These are phyloP conservation scores for Eptesicus fuscus DNA, from an alignment of 2,113 vertebrate species.

Conservation along the genomic window DNA sequence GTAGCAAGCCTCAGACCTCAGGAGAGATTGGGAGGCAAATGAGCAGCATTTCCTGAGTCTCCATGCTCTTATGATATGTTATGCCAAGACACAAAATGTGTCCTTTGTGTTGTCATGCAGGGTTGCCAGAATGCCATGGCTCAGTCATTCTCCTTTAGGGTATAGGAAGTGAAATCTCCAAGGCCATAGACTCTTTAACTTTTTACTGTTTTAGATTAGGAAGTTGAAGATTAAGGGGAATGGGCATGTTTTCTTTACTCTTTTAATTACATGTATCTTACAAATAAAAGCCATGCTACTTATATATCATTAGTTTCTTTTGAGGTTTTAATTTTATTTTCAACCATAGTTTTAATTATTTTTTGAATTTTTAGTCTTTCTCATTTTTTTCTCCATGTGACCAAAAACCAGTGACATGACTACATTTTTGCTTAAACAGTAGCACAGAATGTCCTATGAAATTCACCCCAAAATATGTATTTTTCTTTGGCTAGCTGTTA, in stretches of 20 bases:
- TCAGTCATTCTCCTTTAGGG: not conserved
- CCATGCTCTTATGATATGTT: not conserved
- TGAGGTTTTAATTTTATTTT: conserved; percentile 4
- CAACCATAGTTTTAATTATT: not conserved
- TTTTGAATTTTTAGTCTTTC: not conserved
- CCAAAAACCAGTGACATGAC: not conserved
- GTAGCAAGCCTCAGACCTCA: not conserved
- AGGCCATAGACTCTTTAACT: not conserved
- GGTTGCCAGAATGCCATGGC: not conserved
- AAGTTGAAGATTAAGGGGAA: not conserved
- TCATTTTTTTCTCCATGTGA: not conserved
- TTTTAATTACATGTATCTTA: not conserved
- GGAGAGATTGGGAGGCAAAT: not conserved
- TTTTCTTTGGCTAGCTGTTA: not conserved
- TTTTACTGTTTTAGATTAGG: not conserved
- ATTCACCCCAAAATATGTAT: not conserved
- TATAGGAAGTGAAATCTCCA: not conserved
- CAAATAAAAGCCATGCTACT: not conserved
- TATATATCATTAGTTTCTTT: not conserved
- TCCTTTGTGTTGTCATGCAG: not conserved
- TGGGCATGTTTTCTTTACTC: not conserved
- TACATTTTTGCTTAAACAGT: not conserved
- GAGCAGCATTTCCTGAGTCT: not conserved
- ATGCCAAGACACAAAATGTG: not conserved
- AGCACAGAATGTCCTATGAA: not conserved